phyloP scores from a whole-genome alignment of 2,888 invertebrate species.

The Drosophila monieri region DNA sequence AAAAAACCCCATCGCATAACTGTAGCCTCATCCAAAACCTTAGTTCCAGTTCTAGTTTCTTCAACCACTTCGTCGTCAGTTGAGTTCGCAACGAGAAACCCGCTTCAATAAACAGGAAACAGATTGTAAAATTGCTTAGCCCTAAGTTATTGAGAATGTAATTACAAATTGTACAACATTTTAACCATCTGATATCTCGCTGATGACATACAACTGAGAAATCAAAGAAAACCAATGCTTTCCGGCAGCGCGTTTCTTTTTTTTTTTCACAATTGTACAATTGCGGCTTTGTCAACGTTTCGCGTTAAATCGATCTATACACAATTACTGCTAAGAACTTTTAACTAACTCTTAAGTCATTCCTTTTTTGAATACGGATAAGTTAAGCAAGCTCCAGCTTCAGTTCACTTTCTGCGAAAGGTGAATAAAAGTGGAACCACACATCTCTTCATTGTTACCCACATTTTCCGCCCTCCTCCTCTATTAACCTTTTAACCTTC shows the following conservation, averaged over 20 bases:
- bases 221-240: slow-evolving; percentile 14
- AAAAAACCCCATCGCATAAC: slow-evolving; percentile 27
- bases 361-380: slow-evolving; percentile 71
- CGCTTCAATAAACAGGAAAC: slow-evolving; percentile 6
- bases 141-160: slow-evolving; percentile 53
- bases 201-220: slow-evolving; percentile 38
- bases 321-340: slow-evolving; percentile 72
- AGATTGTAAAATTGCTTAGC: slow-evolving; percentile 69
- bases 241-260: slow-evolving; percentile 4
- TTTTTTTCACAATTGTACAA: slow-evolving; percentile 12
- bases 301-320: slow-evolving; percentile 42
- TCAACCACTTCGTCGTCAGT: slow-evolving; percentile 40
- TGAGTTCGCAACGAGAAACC: slow-evolving; percentile 38
- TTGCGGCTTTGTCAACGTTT: slow-evolving; percentile 44
- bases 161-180: slow-evolving; percentile 46
- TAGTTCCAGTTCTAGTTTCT: slow-evolving; percentile 39
- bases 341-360: slow-evolving; percentile 79
- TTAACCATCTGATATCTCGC: slow-evolving; percentile 32
- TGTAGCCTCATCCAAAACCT: slow-evolving; percentile 38
- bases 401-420: slow-evolving; percentile 38
- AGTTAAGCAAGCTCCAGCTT: slow-evolving; percentile 60
- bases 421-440: slow-evolving; percentile 23
- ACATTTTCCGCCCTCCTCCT: slow-evolving; percentile 37
- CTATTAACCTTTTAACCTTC: slow-evolving; percentile 8
- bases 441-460: slow-evolving; percentile 64